Base-by-base conservation (phyloP, 1,140 invertebrate genomes). In the Drosophila sp. region DNA sequence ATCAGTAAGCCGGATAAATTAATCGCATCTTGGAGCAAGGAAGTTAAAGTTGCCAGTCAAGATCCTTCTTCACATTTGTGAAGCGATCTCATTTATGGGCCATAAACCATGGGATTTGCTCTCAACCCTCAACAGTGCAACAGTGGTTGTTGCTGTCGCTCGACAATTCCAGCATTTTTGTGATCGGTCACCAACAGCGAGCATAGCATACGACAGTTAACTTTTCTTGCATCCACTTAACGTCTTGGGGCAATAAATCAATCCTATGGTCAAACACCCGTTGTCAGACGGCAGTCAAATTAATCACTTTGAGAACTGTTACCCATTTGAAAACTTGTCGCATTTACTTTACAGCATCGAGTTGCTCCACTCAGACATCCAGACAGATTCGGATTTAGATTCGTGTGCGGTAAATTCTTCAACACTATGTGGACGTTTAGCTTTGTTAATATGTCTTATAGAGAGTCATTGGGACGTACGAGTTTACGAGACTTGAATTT, bases 151-250 rank as follows among this genome's bases (percentile, higher is more conserved):
- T 33, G 27, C 61, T 56, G 60, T 64, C 27, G 47, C 54, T 66
- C 62, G 65, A 68, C 66, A 73, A 70, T 85, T 66, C 63, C 74
- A 27, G 69, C 56, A 79, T 83, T 87, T 79, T 70, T 81, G 3
- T 63, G 73, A 70, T 76, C 67, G 85, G 80, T 90, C 84, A 87
- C 84, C 84, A 87, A 85, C 84, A 70, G 84, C 74, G 84, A 89
- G 84, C 84, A 89, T 83, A 83, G 82, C 44, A 58, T 79, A 87
- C 84, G 84, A 87, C 84, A 89, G 80, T 87, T 84, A 90, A 87
- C 82, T 90, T 86, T 84, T 90, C 87, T 90, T 90, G 87, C 87
- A 90, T 90, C 87, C 87, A 90, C 87, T 90, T 90, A 90, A 79
- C 87, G 87, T 90, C 87, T 86, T 85, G 86, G 70, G 76, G 87